Conservation (phyloP, 2,888 invertebrate genomes). For the Leptopilina syphax region DNA sequence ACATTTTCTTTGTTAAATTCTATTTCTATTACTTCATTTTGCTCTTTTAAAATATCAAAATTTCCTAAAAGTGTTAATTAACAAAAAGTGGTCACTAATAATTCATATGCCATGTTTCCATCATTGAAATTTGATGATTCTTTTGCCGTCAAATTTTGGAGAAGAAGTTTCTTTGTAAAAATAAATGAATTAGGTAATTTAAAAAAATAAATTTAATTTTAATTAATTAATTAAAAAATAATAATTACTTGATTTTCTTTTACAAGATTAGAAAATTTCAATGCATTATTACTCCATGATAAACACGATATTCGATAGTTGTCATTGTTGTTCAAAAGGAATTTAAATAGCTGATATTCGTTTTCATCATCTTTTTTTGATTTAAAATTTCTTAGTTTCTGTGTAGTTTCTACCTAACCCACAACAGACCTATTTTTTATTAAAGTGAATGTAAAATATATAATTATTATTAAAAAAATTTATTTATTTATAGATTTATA, state of each 20-base stretch:
- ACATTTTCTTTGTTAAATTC: background rate
- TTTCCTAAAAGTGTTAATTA: background rate
- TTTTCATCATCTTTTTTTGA: background rate
- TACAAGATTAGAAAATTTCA: background rate
- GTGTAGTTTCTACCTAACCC: background rate
- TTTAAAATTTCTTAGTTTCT: background rate
- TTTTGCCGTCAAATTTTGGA: no score
- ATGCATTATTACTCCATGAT: background rate
- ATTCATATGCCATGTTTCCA: no score
- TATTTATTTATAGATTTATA: background rate
- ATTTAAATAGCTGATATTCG: background rate
- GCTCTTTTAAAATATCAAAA: slow-evolving; percentile 1
- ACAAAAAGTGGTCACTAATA: no score
- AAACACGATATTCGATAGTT: background rate
- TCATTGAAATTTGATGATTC: no score
- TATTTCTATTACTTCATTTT: background rate
- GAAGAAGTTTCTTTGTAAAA: no score
- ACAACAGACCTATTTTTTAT: background rate
- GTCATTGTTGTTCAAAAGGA: background rate
- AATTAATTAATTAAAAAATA: background rate
- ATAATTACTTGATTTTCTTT: background rate
- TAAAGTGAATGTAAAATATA: background rate
- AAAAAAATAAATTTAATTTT: background rate
- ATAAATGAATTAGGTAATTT: no score
- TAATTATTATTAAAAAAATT: background rate